phyloP scores from a whole-genome alignment of 2,888 invertebrate species.

The Watsonalla binaria region DNA sequence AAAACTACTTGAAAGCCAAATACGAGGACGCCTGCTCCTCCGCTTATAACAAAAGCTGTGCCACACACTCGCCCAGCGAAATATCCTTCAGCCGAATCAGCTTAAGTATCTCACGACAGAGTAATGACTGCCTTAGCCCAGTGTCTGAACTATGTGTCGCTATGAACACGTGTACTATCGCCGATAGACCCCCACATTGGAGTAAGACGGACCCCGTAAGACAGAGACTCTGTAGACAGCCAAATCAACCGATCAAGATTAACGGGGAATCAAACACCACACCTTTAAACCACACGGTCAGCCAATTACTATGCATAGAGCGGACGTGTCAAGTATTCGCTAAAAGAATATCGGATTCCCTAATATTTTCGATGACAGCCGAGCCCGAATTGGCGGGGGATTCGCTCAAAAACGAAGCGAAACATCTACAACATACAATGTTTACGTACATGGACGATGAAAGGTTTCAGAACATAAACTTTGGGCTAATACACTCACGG shows the following conservation, averaged over 20 bases:
- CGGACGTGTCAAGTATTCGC: slow-evolving; percentile 81
- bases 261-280: slow-evolving; percentile 41
- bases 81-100: slow-evolving; percentile 54
- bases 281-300: slow-evolving; percentile 57
- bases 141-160: slow-evolving; percentile 80
- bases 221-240: slow-evolving; percentile 56
- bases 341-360: slow-evolving; percentile 82
- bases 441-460: slow-evolving; percentile 83
- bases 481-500: slow-evolving; percentile 82
- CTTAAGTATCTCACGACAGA: slow-evolving; percentile 37
- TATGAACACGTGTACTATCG: slow-evolving; percentile 75
- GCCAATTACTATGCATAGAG: slow-evolving; percentile 63
- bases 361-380: slow-evolving; percentile 77
- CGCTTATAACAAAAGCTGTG: slow-evolving; percentile 57
- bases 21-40: slow-evolving; percentile 66
- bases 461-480: slow-evolving; percentile 81
- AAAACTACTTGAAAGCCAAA: slow-evolving; percentile 83
- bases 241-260: slow-evolving; percentile 29
- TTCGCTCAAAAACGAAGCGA: slow-evolving; percentile 81
- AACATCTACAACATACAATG: slow-evolving; percentile 83
- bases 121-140: slow-evolving; percentile 59
- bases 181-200: slow-evolving; percentile 53
- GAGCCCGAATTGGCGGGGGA: slow-evolving; percentile 77
- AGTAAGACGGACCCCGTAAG: slow-evolving; percentile 54
- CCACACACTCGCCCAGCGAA: slow-evolving; percentile 43